phyloP scores from a whole-genome alignment of 2,888 invertebrate genomes.

The Gymnocheta viridis region DNA sequence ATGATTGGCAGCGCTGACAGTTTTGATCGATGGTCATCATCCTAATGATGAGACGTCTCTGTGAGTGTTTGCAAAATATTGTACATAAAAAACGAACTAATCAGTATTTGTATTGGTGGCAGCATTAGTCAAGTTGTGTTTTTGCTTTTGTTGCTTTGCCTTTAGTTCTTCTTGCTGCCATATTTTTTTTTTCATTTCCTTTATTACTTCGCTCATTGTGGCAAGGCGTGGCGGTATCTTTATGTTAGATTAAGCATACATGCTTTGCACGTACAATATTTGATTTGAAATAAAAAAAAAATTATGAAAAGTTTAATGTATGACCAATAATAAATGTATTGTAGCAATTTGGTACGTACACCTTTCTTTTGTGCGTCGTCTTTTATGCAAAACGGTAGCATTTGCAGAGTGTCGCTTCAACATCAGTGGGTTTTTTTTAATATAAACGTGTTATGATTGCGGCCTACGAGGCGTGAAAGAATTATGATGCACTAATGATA shows the following conservation, averaged over 20 bases:
- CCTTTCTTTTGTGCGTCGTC: not conserved
- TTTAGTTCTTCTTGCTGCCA: constrained; percentile 37
- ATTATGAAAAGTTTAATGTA: constrained; percentile 59
- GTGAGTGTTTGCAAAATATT: not conserved
- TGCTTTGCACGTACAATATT: not conserved
- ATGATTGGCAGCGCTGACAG: constrained; percentile 80
- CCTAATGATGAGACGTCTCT: constrained; percentile 56
- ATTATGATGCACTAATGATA: constrained; percentile 46
- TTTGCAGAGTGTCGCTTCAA: constrained; percentile 4
- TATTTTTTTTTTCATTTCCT: constrained; percentile 27
- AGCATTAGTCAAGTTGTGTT: constrained; percentile 48
- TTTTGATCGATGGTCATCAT: constrained; percentile 80
- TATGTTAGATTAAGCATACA: constrained; percentile 19
- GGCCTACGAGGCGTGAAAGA: constrained; percentile 24
- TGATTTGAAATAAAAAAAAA: constrained; percentile 6
- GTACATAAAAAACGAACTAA: constrained; percentile 5
- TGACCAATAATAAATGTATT: constrained; percentile 8
- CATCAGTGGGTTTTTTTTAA: constrained; percentile 32
- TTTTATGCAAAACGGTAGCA: not conserved
- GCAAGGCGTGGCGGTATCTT: constrained; percentile 54
- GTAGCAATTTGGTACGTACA: constrained; percentile 3
- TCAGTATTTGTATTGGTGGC: constrained; percentile 31
- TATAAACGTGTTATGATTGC: constrained; percentile 42
- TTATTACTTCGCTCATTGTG: constrained; percentile 13
- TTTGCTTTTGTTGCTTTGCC: constrained; percentile 42